Evolutionary conservation across 2,797 vertebrate species (phyloP), one percentile per base, ranked within the genome.

Genomic region (Mustela erminea): DNA sequence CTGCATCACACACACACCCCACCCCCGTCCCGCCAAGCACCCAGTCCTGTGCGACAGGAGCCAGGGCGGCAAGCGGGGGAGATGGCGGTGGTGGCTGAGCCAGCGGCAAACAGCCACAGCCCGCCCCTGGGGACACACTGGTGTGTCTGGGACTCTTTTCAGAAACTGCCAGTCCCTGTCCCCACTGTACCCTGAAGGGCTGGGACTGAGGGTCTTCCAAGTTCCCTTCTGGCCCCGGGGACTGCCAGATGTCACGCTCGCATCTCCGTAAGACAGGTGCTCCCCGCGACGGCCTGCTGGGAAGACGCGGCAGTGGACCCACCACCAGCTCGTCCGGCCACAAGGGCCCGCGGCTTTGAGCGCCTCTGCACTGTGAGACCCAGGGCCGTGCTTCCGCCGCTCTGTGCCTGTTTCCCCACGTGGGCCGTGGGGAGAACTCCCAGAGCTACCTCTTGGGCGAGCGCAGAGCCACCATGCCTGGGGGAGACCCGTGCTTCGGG

Each of bases 391-490:
- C 25, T 25, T 17, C 20, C 1, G 60, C 58, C 0, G 5, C 70
- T n/a, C 43, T 38, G 78, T 90, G 91, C 95, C 96, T 98, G 85
- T 88, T 15, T 97, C 91, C 92, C 85, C 82, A 83, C 0, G 15
- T 94, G 93, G 90, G 90, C 85, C 18, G 0, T 75, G 92, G 96
- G 66, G 92, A 38, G 75, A 52, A 90, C 49, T 77, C 70, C 43
- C 68, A 78, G 97, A 80, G 54, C 97, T 86, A 97, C 96, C 95
- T 97, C 97, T 84, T 12, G 9, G 86, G 72, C 9, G 11, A 56
- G 62, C 5, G 4, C n/a, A 41, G 74, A 6, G 2, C 72, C 13
- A 35, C 21, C 2, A 15, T 17, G 43, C 68, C 58, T 1, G 27
- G 43, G 68, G 41, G 78, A 56, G 7, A 5, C 46, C 38, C 27